phyloP scores from a whole-genome alignment of 1,140 invertebrate genomes.

The Brachystomella parvula region DNA sequence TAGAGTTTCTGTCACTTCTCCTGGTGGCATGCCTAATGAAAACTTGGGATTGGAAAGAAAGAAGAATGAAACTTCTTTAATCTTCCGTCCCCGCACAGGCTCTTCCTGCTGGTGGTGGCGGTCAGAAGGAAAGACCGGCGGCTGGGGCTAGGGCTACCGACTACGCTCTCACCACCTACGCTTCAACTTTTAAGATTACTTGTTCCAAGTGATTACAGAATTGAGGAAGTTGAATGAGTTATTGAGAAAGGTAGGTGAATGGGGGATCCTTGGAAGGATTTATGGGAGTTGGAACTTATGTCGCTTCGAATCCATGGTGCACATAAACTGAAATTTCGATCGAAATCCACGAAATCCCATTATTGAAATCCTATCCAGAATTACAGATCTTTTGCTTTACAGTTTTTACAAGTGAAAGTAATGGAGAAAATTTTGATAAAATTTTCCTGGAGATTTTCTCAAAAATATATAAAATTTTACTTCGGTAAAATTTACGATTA shows the following conservation, averaged over 20 bases:
- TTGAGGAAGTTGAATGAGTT: not conserved
- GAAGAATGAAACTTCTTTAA: not conserved
- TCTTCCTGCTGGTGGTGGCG: not conserved
- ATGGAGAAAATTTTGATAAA: not conserved
- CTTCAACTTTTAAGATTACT: not conserved
- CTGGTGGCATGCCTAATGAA: not conserved
- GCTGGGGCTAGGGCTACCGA: not conserved
- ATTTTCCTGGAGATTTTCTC: not conserved
- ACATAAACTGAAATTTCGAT: not conserved
- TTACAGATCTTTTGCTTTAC: no score
- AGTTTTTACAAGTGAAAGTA: not conserved
- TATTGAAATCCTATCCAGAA: not conserved
- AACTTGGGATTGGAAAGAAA: not conserved
- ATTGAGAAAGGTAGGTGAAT: not conserved
- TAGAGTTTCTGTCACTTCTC: not conserved
- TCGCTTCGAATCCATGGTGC: no score
- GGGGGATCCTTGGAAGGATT: no score
- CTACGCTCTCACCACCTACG: not conserved
- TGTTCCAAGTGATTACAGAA: not conserved
- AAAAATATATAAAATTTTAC: not conserved
- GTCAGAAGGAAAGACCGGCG: not conserved
- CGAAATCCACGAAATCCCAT: not conserved
- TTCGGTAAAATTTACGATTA: not conserved
- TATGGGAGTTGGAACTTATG: no score
- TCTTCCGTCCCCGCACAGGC: not conserved